Base-by-base conservation (phyloP, 2,113 vertebrate species). In the Mustelus asterias region DNA sequence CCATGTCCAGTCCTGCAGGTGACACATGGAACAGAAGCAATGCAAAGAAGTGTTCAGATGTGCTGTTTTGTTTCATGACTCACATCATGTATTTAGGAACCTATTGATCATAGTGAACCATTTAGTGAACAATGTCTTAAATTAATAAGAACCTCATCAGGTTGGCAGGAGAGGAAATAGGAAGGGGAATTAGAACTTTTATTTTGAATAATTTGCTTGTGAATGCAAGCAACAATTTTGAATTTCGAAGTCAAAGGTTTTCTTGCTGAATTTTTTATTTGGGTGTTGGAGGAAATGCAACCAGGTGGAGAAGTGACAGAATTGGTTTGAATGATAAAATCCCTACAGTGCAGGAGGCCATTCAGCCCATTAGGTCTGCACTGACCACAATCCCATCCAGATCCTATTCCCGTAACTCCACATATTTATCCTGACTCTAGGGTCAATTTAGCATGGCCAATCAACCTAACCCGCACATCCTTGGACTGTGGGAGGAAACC, bases 1-100 rank as follows among this genome's bases (percentile, higher is more conserved):
- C 99, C 98, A 98, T 98, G 97, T 99, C 99, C 96, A 99, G 97
- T 96, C 99, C 99, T 99, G 97, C 0, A 44, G 72, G 7, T 16
- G 26, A 96, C 0, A 5, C 96, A 0, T 14, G 37, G 96, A 44
- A 93, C 60, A 93, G 1, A 93, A 67, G 60, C 16, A 93, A 67
- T 37, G 60, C 58, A 88, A 44, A 33, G n/a, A 83, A 16, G 26
- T 14, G 60, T 90, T 20, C 11, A 24, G 24, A 60, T n/a, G 54
- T 33, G 48, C 86, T 60, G 26, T 26, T 89, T 58, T 60, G 58
- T 10, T 9, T 37, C 4, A 93, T 9, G 65, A 93, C 18, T n/a
- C 89, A 65, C 63, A 65, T 93, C 6, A 93, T 93, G 65, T 37
- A 93, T 63, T 93, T 93, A 9, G 10, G 89, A 37, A 93, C 14